Base-by-base conservation (phyloP, 2,888 invertebrate genomes). In the Craniophora ligustri region DNA sequence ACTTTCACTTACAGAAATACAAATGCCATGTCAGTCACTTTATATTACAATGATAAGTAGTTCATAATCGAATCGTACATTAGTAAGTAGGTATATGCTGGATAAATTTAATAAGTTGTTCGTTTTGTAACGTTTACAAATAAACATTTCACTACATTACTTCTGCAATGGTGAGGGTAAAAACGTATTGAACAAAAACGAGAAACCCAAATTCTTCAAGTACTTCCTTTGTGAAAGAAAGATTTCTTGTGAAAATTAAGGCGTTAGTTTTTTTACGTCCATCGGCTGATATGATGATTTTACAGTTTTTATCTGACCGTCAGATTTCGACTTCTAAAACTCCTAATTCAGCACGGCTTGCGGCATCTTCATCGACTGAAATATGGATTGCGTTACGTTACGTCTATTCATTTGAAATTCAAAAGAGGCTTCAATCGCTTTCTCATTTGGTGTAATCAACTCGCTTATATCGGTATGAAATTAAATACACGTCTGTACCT, bases 341-440 rank as follows among this genome's bases (percentile, higher is more conserved):
- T 77, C 70, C 31, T 83, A 82, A 84, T 80, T 76, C 75, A 70
- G 62, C 64, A 67, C 60, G 67, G 64, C 67, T 76, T 62, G 70
- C 61, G 72, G 73, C 62, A 67, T 79, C 76, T 78, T 72, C 76
- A 67, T 75, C 75, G 67, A 78, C 78, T 81, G 78, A 82, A 84
- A 85, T 85, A 84, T 81, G 82, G 83, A 86, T 86, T 82, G 84
- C 26, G 26, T n/a, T 82, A 85, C 26, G 26, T n/a, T 82, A 85
- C 72, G 75, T 82, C 75, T 73, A 78, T 84, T 82, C 78, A 86
- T 86, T 87, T 85, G 81, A 81, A 86, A 85, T 86, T 85, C 86
- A 84, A 81, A 85, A 75, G 76, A 84, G 81, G 75, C 68, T 53
- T 72, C 75, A 77, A 81, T 85, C 75, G 80, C 73, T 82, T 80